Evolutionary conservation across 2,113 vertebrate species (phyloP).

Genomic region (Sceloporus undulatus): DNA sequence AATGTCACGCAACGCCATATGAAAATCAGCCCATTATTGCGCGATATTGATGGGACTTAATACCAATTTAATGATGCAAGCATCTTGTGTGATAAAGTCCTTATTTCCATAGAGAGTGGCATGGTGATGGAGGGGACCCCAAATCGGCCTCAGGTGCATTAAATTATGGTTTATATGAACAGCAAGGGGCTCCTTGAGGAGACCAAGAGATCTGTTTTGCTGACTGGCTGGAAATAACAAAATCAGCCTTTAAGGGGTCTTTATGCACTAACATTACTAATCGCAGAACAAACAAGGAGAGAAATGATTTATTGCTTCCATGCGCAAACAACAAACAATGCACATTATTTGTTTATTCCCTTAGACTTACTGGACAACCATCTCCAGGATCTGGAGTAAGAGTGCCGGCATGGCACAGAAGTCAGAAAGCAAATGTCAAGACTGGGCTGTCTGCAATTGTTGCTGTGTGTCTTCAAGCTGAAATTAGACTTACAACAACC

Average conservation of each 20-base stretch:
- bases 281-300: conserved; percentile 1
- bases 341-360: conserved; percentile 27
- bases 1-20: no score
- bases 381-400: neutral
- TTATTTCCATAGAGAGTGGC: conserved; percentile 13
- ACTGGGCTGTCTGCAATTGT: no score
- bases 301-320: conserved; percentile 21
- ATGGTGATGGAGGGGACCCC: neutral
- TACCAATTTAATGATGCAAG: no score
- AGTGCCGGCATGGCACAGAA: no score
- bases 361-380: neutral
- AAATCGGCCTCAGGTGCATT: neutral
- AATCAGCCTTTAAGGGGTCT: conserved; percentile 26
- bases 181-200: neutral
- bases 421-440: no score
- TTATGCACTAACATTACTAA: conserved; percentile 32
- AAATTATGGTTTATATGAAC: neutral
- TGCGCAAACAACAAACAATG: conserved; percentile 13
- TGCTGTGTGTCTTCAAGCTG: no score
- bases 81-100: no score
- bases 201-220: neutral
- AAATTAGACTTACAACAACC: no score
- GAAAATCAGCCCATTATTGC: no score
- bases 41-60: no score
- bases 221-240: conserved; percentile 16